Evolutionary conservation across 2,888 invertebrate genomes (phyloP).

Genomic region (Pasiphila rectangulata): DNA sequence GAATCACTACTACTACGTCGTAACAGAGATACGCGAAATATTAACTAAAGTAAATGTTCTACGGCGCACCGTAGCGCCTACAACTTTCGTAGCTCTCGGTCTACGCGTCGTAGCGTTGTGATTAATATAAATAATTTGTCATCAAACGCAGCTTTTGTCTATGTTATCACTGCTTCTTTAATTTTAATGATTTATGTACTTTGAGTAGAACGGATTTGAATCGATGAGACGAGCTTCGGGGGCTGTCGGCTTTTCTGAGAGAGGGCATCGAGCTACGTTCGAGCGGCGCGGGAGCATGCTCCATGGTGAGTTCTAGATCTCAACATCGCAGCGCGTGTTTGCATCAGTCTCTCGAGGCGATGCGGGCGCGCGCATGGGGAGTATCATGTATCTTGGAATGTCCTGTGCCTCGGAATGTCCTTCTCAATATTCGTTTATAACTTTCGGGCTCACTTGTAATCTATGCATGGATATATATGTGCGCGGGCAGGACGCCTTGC

Average conservation of each 20-base stretch:
- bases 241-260: conserved; percentile 24
- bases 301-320: conserved; percentile 81
- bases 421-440: conserved; percentile 75
- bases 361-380: conserved; percentile 76
- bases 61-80: conserved; percentile 23
- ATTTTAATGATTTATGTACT: conserved; percentile 29
- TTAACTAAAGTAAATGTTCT: not conserved
- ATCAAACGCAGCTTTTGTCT: not conserved
- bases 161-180: conserved; percentile 9
- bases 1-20: conserved; percentile 12
- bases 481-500: conserved; percentile 67
- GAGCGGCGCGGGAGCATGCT: conserved; percentile 44
- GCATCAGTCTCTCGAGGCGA: conserved; percentile 45
- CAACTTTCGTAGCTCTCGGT: conserved; percentile 17
- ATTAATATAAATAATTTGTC: not conserved
- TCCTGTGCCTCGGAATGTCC: conserved; percentile 83
- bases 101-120: conserved; percentile 16
- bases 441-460: conserved; percentile 69
- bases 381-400: conserved; percentile 82
- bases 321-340: conserved; percentile 79
- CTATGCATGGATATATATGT: conserved; percentile 73
- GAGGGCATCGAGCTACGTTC: conserved; percentile 35
- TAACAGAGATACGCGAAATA: no score
- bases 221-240: conserved; percentile 32
- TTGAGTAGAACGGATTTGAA: conserved; percentile 61